These are phyloP conservation scores for Chloebia gouldiae DNA, from an alignment of 2,113 vertebrate genomes.

Conservation along the genomic window DNA sequence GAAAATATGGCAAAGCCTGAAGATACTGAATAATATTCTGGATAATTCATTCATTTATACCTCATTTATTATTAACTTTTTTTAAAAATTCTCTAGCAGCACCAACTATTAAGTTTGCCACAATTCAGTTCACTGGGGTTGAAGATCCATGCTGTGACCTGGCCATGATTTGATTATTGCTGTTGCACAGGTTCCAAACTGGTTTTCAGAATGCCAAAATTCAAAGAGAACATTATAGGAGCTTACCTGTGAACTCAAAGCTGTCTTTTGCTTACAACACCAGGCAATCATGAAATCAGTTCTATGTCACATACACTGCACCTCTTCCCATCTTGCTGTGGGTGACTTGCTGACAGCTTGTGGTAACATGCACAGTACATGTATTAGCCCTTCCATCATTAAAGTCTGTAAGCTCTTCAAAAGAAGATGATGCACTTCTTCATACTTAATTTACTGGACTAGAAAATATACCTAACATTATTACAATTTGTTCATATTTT, in stretches of 20 bases:
- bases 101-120: neutral
- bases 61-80: neutral
- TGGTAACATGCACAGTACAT: neutral
- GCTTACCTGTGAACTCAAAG: neutral
- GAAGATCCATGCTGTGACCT: neutral
- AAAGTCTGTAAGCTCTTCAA: neutral
- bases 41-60: neutral
- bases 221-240: neutral
- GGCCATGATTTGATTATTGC: neutral
- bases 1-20: neutral
- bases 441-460: neutral
- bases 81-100: neutral
- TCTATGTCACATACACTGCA: neutral
- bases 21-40: neutral
- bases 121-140: neutral
- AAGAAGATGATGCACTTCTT: neutral
- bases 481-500: neutral
- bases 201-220: neutral
- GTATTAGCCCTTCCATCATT: neutral
- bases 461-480: neutral
- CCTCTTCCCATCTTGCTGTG: neutral
- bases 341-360: neutral
- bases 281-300: neutral
- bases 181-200: neutral
- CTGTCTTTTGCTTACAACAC: neutral